Evolutionary conservation across 2,797 vertebrate genomes (phyloP).

Genomic region (Schizopygopsis malacanthus): DNA sequence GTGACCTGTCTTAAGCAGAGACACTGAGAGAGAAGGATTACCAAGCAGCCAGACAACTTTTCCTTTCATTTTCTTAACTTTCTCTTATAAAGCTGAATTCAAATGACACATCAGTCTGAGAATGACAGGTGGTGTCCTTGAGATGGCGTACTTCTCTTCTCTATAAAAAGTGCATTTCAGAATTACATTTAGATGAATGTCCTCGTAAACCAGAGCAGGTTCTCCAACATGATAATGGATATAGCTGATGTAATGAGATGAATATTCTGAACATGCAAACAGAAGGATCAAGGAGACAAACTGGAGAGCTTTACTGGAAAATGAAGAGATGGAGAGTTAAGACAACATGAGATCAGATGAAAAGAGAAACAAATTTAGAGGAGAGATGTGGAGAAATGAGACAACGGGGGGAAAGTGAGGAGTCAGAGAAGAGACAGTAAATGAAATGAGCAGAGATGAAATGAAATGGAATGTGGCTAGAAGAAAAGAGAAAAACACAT

Average conservation of each 20-base stretch:
- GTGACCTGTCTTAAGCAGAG: conserved; percentile 51
- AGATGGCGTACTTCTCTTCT: conserved; percentile 21
- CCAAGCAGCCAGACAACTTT: conserved; percentile 42
- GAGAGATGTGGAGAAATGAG: conserved; percentile 3
- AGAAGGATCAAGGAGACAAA: neutral
- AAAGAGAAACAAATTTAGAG: neutral
- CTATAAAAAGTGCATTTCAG: conserved; percentile 57
- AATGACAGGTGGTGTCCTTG: conserved; percentile 39
- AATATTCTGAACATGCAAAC: conserved; percentile 48
- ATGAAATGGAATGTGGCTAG: neutral
- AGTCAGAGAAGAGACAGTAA: conserved; percentile 7
- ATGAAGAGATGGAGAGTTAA: neutral
- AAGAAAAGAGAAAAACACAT: neutral
- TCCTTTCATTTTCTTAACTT: conserved; percentile 42
- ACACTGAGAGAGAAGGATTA: conserved; percentile 46
- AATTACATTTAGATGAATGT: conserved; percentile 48
- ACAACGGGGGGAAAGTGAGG: neutral
- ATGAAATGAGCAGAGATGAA: neutral
- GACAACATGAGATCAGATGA: neutral
- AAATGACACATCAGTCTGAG: conserved; percentile 35
- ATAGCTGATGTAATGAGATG: conserved; percentile 49
- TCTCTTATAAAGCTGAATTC: conserved; percentile 33
- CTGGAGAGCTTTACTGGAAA: conserved; percentile 5
- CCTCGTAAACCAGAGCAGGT: conserved; percentile 43
- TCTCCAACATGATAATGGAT: conserved; percentile 8